Evolutionary conservation across 23 tunicate genomes (phyloP).

Genomic region (Pegea sp.): DNA sequence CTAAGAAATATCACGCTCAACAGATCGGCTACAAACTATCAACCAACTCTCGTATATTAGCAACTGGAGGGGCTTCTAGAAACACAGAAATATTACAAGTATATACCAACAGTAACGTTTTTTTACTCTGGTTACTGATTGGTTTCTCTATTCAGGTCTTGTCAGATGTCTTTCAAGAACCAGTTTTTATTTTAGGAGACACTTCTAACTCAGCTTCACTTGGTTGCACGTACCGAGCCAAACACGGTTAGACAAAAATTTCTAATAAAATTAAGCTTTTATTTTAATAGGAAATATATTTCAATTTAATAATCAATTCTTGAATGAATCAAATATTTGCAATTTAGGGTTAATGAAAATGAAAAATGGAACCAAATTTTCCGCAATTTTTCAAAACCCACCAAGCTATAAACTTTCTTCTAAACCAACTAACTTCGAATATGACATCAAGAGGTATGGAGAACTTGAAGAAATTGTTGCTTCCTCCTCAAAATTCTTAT

Average conservation of each 20-base stretch:
- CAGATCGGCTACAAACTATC: conserved; percentile 38
- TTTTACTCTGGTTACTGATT: neutral
- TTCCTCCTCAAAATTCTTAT: too few species aligned
- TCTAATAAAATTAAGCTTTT: too few species aligned
- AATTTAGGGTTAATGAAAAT: too few species aligned
- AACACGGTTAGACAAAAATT: conserved; percentile 67
- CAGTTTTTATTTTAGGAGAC: conserved; percentile 38
- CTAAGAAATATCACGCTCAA: conserved; percentile 71
- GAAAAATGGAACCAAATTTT: too few species aligned
- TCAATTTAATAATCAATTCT: too few species aligned
- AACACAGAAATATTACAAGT: conserved; percentile 70
- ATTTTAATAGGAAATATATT: too few species aligned
- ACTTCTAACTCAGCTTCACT: conserved; percentile 68
- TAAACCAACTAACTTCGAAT: too few species aligned
- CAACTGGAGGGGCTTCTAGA: conserved; percentile 80
- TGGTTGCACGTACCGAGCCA: conserved; percentile 85
- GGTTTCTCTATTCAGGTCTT: conserved; percentile 16
- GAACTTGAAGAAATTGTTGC: too few species aligned
- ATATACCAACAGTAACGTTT: neutral
- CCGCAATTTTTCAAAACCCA: too few species aligned
- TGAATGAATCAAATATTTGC: too few species aligned
- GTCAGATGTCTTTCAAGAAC: conserved; percentile 65
- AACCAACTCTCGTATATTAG: conserved; percentile 26
- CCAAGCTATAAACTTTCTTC: too few species aligned
- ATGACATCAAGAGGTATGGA: too few species aligned